phyloP scores from a whole-genome alignment of 2,113 vertebrate genomes.

The Carollia perspicillata region DNA sequence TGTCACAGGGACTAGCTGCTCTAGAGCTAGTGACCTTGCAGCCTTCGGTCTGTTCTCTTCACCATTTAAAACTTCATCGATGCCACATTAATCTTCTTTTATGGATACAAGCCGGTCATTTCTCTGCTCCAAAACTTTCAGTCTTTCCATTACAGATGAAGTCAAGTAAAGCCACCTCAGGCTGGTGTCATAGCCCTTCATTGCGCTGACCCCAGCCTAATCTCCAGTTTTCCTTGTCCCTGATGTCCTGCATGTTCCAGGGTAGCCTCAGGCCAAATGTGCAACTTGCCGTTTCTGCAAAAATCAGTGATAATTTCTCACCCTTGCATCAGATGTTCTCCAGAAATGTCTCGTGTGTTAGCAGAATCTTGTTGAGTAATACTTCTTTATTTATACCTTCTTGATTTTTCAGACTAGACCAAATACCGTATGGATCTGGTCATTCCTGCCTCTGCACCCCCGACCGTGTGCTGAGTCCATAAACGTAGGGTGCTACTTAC shows the following conservation, averaged over 20 bases:
- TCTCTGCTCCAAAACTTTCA: not conserved
- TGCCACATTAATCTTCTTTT: not conserved
- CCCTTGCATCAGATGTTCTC: not conserved
- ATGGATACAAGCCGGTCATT: not conserved
- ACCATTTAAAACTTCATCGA: not conserved
- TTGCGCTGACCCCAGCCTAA: not conserved
- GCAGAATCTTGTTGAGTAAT: not conserved
- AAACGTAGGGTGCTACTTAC: not conserved
- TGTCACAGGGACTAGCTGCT: not conserved
- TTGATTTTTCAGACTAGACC: not conserved
- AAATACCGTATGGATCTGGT: not conserved
- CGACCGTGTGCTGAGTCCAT: not conserved
- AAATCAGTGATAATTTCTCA: conserved; percentile 21
- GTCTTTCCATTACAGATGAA: not conserved
- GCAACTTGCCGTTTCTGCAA: not conserved
- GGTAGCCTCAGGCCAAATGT: not conserved
- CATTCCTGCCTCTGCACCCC: not conserved
- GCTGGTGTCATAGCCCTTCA: not conserved
- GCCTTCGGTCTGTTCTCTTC: not conserved
- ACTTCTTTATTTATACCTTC: not conserved
- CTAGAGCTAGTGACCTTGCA: not conserved
- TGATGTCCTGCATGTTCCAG: not conserved
- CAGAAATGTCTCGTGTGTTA: not conserved
- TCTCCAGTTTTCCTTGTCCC: not conserved
- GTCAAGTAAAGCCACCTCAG: not conserved